Conservation (phyloP, 2,797 vertebrate species). For the Rhinoraja longicauda region DNA sequence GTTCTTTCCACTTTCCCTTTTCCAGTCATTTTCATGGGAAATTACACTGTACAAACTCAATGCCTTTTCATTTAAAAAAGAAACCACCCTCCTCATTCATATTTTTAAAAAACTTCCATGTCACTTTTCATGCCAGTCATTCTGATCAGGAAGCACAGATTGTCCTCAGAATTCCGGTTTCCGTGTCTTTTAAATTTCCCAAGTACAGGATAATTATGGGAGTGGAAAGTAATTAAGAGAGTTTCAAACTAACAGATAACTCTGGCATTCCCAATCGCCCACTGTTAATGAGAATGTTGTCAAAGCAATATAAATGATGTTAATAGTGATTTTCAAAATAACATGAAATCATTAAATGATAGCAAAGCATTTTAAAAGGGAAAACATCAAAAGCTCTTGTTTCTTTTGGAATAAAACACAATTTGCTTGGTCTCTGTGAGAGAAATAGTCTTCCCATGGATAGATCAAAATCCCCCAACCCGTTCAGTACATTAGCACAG, state of each 20-base stretch:
- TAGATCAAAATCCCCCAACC: background rate
- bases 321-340: background rate
- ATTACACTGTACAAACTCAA: background rate
- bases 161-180: constrained; percentile 50
- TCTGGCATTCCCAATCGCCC: background rate
- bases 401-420: background rate
- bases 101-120: background rate
- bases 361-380: background rate
- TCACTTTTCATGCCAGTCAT: constrained; percentile 9
- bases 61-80: background rate
- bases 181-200: constrained; percentile 35
- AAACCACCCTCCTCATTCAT: background rate
- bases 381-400: background rate
- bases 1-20: background rate
- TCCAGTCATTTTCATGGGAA: background rate
- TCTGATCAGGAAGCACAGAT: constrained; percentile 48
- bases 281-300: background rate
- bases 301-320: background rate
- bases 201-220: background rate
- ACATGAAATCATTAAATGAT: background rate
- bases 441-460: background rate
- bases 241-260: background rate
- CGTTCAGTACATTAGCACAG: background rate
- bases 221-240: background rate
- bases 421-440: background rate